These are phyloP conservation scores for Ophonus ardosiacus DNA, from an alignment of 2,888 invertebrate species.

Conservation along the genomic window DNA sequence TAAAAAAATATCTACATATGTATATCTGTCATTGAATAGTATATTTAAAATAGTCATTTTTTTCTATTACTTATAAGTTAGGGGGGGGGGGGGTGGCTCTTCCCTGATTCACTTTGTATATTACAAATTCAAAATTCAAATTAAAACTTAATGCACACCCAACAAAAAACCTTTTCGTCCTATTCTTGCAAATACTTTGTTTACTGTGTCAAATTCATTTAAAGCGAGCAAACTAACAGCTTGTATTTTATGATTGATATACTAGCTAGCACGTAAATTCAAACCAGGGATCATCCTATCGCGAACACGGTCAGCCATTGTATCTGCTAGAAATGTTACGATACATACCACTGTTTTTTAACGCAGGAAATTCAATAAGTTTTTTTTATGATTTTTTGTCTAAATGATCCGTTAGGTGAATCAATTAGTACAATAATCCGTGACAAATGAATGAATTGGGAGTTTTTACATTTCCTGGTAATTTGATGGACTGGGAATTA, in stretches of 20 bases:
- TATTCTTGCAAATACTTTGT: no score
- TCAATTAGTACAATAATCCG: not conserved
- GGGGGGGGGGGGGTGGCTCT: no score
- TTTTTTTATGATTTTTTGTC: not conserved
- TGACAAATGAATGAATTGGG: not conserved
- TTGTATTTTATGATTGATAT: not conserved
- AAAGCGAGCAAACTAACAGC: no score
- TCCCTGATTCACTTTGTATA: no score
- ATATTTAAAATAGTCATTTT: no score
- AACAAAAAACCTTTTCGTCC: no score
- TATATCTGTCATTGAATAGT: no score
- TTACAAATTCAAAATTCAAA: no score
- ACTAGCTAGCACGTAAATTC: not conserved
- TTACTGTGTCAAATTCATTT: no score
- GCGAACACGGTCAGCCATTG: not conserved
- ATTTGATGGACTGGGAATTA: not conserved
- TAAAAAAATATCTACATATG: no score
- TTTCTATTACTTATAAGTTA: no score
- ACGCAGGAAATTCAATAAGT: not conserved
- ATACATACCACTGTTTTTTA: not conserved
- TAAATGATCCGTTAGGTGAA: constrained; percentile 9
- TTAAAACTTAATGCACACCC: no score
- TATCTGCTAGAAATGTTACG: not conserved
- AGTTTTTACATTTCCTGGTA: not conserved
- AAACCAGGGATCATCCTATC: not conserved